phyloP scores from a whole-genome alignment of 2,797 vertebrate species.

The Cuniculus paca region DNA sequence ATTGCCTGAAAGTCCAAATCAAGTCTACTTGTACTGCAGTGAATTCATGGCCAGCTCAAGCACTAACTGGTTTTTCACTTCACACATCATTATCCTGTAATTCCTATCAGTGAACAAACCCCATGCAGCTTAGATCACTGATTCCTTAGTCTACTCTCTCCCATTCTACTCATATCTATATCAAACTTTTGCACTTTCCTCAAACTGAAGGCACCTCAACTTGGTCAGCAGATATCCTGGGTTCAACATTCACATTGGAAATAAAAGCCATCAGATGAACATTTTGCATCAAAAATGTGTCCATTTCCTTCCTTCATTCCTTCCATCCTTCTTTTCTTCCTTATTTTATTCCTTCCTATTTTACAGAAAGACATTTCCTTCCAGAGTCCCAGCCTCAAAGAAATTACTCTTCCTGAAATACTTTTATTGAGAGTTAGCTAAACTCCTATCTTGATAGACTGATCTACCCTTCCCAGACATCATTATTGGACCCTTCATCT shows the following conservation, averaged over 20 bases:
- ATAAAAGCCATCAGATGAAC: background rate
- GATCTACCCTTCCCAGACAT: background rate
- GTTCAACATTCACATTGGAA: background rate
- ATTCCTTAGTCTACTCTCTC: background rate
- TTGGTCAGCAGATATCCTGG: background rate
- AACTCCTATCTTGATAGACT: background rate
- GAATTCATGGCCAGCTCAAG: background rate
- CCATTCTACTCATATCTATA: background rate
- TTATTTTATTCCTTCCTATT: background rate
- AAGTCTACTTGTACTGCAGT: background rate
- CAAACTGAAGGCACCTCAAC: background rate
- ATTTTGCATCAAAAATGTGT: background rate
- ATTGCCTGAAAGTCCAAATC: background rate
- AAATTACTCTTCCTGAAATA: background rate
- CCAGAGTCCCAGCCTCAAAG: background rate
- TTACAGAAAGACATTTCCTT: background rate
- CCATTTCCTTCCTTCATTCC: background rate
- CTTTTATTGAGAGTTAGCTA: background rate
- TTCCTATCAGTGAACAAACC: background rate
- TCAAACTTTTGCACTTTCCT: background rate
- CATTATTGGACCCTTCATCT: background rate
- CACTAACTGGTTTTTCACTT: background rate
- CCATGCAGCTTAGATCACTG: background rate
- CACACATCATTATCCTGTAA: background rate
- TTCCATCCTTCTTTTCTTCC: background rate